These are phyloP conservation scores for Xiphorhynchus erythropygius DNA, from an alignment of 2,797 vertebrate genomes.

Conservation along the genomic window DNA sequence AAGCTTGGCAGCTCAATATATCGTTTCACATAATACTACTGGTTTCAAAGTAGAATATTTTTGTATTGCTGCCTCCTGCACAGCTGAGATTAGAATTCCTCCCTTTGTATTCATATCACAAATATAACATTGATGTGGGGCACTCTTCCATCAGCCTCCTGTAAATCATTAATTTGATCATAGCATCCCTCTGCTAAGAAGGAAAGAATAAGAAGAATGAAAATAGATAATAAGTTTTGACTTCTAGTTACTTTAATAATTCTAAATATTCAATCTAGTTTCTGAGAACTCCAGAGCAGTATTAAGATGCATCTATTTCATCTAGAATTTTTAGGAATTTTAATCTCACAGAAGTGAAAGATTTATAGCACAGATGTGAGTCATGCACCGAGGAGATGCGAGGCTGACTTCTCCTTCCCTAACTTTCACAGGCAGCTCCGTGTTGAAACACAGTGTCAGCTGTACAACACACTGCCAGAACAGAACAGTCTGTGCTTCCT, in stretches of 20 bases:
- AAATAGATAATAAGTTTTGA: not conserved
- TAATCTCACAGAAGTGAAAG: not conserved
- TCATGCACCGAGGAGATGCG: not conserved
- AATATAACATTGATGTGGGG: not conserved
- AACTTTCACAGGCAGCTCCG: not conserved
- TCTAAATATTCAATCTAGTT: not conserved
- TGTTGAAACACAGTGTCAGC: not conserved
- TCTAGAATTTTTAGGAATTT: not conserved
- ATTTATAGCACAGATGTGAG: not conserved
- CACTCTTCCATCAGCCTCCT: not conserved
- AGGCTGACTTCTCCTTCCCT: not conserved
- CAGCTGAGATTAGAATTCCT: not conserved
- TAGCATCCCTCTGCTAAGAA: not conserved
- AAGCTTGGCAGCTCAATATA: not conserved
- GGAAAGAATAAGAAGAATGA: not conserved
- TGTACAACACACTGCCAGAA: not conserved
- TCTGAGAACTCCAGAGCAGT: not conserved
- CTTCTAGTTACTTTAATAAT: not conserved
- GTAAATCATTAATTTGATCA: not conserved
- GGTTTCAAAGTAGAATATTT: not conserved
- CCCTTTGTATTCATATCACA: not conserved
- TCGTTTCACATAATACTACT: not conserved
- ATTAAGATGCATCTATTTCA: not conserved
- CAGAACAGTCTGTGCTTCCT: not conserved
- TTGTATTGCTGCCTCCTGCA: not conserved